Conservation (phyloP, 2,797 vertebrate species). For the Orestias chungarensis region DNA sequence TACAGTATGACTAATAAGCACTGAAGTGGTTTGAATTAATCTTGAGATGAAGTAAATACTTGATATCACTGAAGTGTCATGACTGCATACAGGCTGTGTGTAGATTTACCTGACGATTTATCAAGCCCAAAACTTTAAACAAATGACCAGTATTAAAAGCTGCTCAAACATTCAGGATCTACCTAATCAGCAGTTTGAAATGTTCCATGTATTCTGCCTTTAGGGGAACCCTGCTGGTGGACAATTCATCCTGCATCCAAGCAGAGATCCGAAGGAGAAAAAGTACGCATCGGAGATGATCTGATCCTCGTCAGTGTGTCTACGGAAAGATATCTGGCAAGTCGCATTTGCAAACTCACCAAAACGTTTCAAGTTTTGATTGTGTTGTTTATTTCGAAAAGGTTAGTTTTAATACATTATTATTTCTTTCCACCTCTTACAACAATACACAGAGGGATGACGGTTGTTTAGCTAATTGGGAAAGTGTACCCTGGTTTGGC, state of each 20-base stretch:
- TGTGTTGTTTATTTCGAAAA: too few species aligned
- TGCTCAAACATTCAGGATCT: background rate
- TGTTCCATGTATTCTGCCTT: conserved; percentile 7
- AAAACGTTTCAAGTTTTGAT: background rate
- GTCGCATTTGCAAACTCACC: conserved; percentile 47
- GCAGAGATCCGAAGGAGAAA: conserved; percentile 98
- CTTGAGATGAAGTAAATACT: conserved; percentile 27
- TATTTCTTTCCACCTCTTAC: background rate
- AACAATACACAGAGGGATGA: background rate
- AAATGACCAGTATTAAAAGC: conserved; percentile 1
- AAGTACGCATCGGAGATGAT: conserved; percentile 97
- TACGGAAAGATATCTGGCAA: conserved; percentile 96
- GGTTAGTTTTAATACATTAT: too few species aligned
- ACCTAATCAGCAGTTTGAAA: background rate
- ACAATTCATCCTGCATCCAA: conserved; percentile 99
- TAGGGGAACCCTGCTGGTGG: conserved; percentile 99
- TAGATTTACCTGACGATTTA: conserved; percentile 1
- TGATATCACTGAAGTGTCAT: conserved; percentile 2
- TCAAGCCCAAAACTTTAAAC: conserved; percentile 30
- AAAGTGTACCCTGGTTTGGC: conserved; percentile 5
- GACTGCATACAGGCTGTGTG: conserved; percentile 6
- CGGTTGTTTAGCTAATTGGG: background rate
- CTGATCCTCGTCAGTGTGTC: conserved; percentile 98
- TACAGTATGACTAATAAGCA: conserved; percentile 59
- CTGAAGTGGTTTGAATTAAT: conserved; percentile 19